A percentile compares a stretch with the other conserved stretches of the same genome.
Conservation (phyloP, 2,113 vertebrate genomes). For the Coryphaenoides rupestris region DNA sequence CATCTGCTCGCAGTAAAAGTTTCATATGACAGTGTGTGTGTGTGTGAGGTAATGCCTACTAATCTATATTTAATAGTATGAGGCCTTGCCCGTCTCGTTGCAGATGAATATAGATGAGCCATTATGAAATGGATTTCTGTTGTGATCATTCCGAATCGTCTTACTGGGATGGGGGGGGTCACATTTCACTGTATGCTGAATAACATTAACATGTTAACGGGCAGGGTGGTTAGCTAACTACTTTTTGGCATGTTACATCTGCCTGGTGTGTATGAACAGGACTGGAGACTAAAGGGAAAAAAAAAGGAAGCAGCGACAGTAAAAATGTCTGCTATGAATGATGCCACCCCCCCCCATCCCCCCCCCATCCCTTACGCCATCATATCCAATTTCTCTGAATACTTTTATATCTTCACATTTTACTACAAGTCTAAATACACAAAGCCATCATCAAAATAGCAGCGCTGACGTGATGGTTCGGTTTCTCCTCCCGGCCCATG, state of each 20-base stretch:
- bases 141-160: conserved; percentile 1
- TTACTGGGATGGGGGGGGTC: neutral
- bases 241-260: neutral
- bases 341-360: too few relatives aligned
- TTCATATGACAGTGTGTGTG: conserved; percentile 7
- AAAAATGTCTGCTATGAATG: too few relatives aligned
- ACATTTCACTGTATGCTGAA: conserved; percentile 2
- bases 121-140: conserved; percentile 1
- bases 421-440: too few relatives aligned
- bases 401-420: too few relatives aligned
- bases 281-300: too few relatives aligned
- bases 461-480: too few relatives aligned
- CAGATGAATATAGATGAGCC: neutral
- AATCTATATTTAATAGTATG: conserved; percentile 7
- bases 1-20: conserved; percentile 13
- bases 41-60: conserved; percentile 32
- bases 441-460: too few relatives aligned
- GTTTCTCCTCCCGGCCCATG: too few relatives aligned
- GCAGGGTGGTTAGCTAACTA: neutral
- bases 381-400: too few relatives aligned
- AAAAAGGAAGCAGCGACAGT: too few relatives aligned
- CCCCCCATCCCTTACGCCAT: too few relatives aligned
- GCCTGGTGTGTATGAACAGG: too few relatives aligned
- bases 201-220: neutral
- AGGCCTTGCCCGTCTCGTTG: neutral